phyloP scores from a whole-genome alignment of 2,888 invertebrate species.

The Gari tellinella region DNA sequence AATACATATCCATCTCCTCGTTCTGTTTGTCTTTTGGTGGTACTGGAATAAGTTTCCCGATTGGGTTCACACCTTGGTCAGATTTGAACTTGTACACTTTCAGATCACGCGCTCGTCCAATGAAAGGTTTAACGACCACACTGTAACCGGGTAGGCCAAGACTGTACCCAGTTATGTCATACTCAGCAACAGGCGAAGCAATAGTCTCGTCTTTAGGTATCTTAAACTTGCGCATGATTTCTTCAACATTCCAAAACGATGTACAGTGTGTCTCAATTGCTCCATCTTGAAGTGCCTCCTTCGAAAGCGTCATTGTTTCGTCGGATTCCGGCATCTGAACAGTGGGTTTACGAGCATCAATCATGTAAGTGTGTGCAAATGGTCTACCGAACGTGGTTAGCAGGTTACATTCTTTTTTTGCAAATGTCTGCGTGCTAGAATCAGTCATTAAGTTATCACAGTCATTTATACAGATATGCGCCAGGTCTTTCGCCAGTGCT shows the following conservation, averaged over 20 bases:
- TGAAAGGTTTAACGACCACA: conserved; percentile 32
- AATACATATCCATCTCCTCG: conserved; percentile 19
- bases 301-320: conserved; percentile 30
- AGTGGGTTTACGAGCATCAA: conserved; percentile 7
- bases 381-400: conserved; percentile 29
- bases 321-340: conserved; percentile 37
- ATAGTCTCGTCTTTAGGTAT: conserved; percentile 18
- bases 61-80: conserved; percentile 27
- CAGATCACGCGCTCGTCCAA: conserved; percentile 15
- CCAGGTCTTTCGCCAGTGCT: too few relatives aligned
- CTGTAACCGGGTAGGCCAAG: conserved; percentile 16
- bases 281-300: conserved; percentile 1
- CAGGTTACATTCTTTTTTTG: conserved; percentile 22
- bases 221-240: conserved; percentile 18
- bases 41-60: conserved; percentile 13
- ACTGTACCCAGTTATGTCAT: conserved; percentile 18
- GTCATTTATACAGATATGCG: too few relatives aligned
- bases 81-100: conserved; percentile 41
- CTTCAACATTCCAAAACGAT: conserved; percentile 20
- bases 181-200: conserved; percentile 38
- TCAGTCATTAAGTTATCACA: too few relatives aligned
- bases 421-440: too few relatives aligned
- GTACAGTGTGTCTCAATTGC: conserved; percentile 33
- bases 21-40: conserved; percentile 25
- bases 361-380: conserved; percentile 16